Percentiles rank a stretch among this genome's conserved stretches.
Conservation (phyloP, 1,140 invertebrate genomes). For the Himalopsyche phryganea region DNA sequence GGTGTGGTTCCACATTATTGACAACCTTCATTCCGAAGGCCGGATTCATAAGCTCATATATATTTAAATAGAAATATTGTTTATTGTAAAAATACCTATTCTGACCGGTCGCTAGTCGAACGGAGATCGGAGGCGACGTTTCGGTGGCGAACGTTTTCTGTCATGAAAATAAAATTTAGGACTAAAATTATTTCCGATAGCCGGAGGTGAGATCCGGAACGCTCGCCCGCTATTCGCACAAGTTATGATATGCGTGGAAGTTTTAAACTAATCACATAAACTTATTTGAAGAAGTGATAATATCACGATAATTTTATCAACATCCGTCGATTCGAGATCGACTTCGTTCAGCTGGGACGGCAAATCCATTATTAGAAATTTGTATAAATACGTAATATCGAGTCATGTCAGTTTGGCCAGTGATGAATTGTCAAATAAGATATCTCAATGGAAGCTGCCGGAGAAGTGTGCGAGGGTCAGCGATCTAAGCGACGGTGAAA, state of each 20-base stretch:
- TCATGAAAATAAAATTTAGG: conserved; percentile 26
- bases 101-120: conserved; percentile 15
- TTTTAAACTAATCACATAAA: conserved; percentile 27
- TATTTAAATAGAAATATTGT: conserved; percentile 12
- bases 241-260: conserved; percentile 31
- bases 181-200: conserved; percentile 1
- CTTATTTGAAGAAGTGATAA: conserved; percentile 9
- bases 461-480: conserved; percentile 32
- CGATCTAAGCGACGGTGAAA: conserved; percentile 42
- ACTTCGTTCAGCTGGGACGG: conserved; percentile 32
- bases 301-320: conserved; percentile 2
- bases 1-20: conserved; percentile 30
- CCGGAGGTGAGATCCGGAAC: conserved; percentile 26
- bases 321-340: background rate
- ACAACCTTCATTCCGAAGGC: conserved; percentile 10
- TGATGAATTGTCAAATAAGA: conserved; percentile 9
- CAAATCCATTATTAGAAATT: conserved; percentile 29
- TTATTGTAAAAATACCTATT: conserved; percentile 31
- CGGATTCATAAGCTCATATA: conserved; percentile 30
- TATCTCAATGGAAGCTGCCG: conserved; percentile 20
- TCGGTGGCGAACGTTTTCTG: conserved; percentile 12
- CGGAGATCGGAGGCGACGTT: conserved; percentile 2
- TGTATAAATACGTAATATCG: conserved; percentile 31
- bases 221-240: conserved; percentile 8
- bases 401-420: conserved; percentile 17